Base-by-base conservation (phyloP, 1,140 invertebrate genomes). In the Calliopsis andreniformis region DNA sequence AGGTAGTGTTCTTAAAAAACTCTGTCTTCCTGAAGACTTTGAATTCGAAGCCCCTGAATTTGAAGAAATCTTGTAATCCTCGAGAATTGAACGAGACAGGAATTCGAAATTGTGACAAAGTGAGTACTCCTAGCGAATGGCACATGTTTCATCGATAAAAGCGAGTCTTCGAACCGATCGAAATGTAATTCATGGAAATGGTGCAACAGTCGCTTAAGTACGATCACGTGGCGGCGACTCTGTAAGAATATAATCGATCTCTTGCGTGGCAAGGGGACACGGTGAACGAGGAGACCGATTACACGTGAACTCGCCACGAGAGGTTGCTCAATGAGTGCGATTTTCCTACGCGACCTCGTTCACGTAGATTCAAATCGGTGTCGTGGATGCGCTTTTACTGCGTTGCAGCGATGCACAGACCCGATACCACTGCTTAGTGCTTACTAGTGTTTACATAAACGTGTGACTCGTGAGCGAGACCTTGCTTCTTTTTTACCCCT, bases 161-260 rank as follows among this genome's bases (percentile, higher is more conserved):
- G n/a, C n/a, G 14, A 18, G 43, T 67, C 42, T 42, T 3, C 0
- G 6, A n/a, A 25, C 0, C 3, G 5, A 8, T 30, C 23, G 35
- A 10, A 32, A 14, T 45, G 56, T 39, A 62, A 71, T 25, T 30
- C 8, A 25, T 42, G 18, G 53, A 67, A 67, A 75, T 43, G 39
- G 61, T 66, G 70, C 70, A 43, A 23, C 56, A 8, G 23, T 14
- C 32, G 43, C 28, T 61, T 42, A 66, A 76, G 64, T 51, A n/a
- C 64, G 58, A 71, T 71, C 75, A 77, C 75, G 75, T 20, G 45
- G 75, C 67, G 2, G 18, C 47, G 20, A 77, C 67, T 55, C 49
- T n/a, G 47, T 32, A 32, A 28, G 67, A 77, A 71, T 71, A 55
- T 55, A 77, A 77, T 77, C 28, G 67, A 55, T 76, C 63, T 51